Percentiles rank a stretch among this genome's conserved stretches.
Evolutionary conservation across 2,888 invertebrate species (phyloP).

Genomic region (Toxonevra muliebris): DNA sequence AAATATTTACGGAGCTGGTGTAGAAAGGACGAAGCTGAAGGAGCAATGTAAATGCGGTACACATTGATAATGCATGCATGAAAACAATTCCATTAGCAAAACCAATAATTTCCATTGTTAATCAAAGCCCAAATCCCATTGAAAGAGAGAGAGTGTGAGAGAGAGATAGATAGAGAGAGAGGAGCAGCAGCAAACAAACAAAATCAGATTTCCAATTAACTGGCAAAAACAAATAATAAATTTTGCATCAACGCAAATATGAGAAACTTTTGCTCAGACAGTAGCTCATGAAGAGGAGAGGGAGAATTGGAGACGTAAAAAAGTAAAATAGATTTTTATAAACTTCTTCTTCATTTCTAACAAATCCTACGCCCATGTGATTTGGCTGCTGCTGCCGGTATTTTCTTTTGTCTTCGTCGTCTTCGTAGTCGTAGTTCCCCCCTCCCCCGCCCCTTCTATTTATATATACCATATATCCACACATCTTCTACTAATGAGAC

Average conservation of each 20-base stretch:
- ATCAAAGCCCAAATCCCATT: conserved; percentile 3
- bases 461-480: too few relatives aligned
- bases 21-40: neutral
- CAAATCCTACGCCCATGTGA: neutral
- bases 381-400: conserved; percentile 22
- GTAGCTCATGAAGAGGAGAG: too few relatives aligned
- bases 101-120: conserved; percentile 20
- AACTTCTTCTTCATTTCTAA: too few relatives aligned
- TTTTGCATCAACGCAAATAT: neutral
- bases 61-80: neutral
- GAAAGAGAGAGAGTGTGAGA: conserved; percentile 24
- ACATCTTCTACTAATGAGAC: conserved; percentile 36
- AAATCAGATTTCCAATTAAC: conserved; percentile 56
- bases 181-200: conserved; percentile 36
- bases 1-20: conserved; percentile 17
- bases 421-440: too few relatives aligned
- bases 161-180: conserved; percentile 30
- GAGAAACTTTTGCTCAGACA: too few relatives aligned
- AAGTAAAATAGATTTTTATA: too few relatives aligned
- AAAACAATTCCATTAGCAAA: conserved; percentile 34
- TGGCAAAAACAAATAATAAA: conserved; percentile 19
- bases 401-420: conserved; percentile 17
- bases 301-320: too few relatives aligned
- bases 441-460: conserved; percentile 9
- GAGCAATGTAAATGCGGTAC: neutral